Base-by-base conservation (phyloP, 2,113 vertebrate species). In the Tetraodon nigroviridis region DNA sequence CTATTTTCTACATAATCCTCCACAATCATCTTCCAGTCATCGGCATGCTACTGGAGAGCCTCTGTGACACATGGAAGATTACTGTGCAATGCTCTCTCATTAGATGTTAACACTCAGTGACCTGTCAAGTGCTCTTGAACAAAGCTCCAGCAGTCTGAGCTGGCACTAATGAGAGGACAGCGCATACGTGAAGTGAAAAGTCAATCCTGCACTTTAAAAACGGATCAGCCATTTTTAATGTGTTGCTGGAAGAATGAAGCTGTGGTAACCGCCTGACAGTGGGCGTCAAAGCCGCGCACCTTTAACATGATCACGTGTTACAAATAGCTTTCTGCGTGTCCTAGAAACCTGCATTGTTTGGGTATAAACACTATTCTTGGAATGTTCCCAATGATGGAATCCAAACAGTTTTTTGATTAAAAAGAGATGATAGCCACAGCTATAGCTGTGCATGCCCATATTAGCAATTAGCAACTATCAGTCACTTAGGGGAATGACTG, bases 1-100 rank as follows among this genome's bases (percentile, higher is more conserved):
- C 81, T 67, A 84, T 85, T 86, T 85, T 86, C 78, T 69, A 79
- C 78, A 84, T 85, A 83, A 87, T 86, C 76, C 85, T 60, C 68
- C 58, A 57, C 81, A 79, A 85, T 87, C 85, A 85, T 81, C 63
- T 72, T 68, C 55, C 41, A 71, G 75, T 69, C 75, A 70, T 74
- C 64, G n/a, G 57, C 12, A 55, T 64, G 69, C 58, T 61, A 24
- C 61, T 53, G 64, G 53, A 75, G 76, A 71, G 80, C 58, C 58
- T 0, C 55, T 52, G 72, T 69, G 78, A 74, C 76, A 78, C 75
- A 64, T 55, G 51, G 72, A 68, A 84, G 87, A 86, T 87, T 83
- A 85, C 76, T 53, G 73, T 59, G 81, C 78, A 71, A 76, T 59
- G 65, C 83, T 83, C 71, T 85, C 69, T 85, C 69, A 83, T 86